Evolutionary conservation across 2,797 vertebrate species (phyloP).

Genomic region (Denticeps clupeoides): DNA sequence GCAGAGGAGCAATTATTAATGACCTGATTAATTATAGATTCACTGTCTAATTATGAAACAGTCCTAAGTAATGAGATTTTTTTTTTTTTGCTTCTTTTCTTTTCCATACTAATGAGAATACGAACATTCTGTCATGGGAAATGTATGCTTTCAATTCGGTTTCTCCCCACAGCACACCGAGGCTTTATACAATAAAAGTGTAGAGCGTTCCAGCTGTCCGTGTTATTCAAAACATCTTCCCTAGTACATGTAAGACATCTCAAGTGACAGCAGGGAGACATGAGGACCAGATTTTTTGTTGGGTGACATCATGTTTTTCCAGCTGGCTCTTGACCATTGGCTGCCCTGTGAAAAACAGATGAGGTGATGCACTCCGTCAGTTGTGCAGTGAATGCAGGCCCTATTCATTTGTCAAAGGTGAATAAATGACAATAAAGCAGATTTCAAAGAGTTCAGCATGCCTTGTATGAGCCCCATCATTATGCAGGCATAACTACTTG

Average conservation of each 20-base stretch:
- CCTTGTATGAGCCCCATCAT: too few species aligned
- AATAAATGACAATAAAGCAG: too few species aligned
- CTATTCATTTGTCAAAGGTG: too few species aligned
- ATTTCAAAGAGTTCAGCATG: too few species aligned
- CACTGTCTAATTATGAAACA: constrained; percentile 16
- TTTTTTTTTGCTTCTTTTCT: neutral
- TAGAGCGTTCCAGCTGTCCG: too few species aligned
- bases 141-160: too few species aligned
- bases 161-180: too few species aligned
- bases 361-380: neutral
- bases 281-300: too few species aligned
- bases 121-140: neutral
- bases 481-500: too few species aligned
- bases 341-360: neutral
- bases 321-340: neutral
- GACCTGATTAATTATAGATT: constrained; percentile 23
- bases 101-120: neutral
- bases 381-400: neutral
- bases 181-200: too few species aligned
- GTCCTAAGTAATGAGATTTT: constrained; percentile 1
- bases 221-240: too few species aligned
- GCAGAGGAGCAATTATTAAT: constrained; percentile 16
- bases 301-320: constrained; percentile 3
- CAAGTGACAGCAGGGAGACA: neutral
- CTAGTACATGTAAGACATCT: neutral